These are phyloP conservation scores for Metopolophium dirhodum DNA, from an alignment of 1,140 invertebrate species.

Conservation along the genomic window DNA sequence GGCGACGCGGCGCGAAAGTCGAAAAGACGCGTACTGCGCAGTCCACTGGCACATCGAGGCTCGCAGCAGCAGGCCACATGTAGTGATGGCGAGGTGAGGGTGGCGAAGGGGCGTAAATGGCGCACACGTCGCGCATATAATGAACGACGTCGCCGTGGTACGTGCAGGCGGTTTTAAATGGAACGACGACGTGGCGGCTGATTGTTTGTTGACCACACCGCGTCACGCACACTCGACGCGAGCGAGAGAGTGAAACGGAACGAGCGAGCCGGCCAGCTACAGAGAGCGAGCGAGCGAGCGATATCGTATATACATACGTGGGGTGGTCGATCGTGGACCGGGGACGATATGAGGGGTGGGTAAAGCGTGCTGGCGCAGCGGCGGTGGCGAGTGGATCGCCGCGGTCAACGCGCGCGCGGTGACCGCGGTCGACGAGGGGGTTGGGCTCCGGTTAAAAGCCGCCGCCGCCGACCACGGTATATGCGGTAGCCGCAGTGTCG, in stretches of 20 bases:
- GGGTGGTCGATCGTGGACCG: background rate
- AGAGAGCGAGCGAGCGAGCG: background rate
- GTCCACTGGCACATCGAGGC: too few relatives aligned
- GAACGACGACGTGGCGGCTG: background rate
- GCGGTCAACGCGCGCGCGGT: background rate
- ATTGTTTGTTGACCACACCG: conserved; percentile 26
- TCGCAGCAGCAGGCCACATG: too few relatives aligned
- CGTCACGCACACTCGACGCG: background rate
- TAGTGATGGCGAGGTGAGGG: too few relatives aligned
- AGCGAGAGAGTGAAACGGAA: too few relatives aligned
- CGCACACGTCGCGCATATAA: background rate
- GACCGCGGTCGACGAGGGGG: background rate
- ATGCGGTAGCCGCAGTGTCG: background rate
- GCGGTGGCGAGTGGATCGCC: background rate
- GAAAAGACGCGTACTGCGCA: too few relatives aligned
- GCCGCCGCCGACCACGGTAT: background rate
- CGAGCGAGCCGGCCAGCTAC: too few relatives aligned
- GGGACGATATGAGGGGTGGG: background rate
- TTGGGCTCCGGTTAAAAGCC: conserved; percentile 41
- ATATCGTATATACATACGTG: background rate
- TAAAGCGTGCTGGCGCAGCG: too few relatives aligned
- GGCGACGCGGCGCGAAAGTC: too few relatives aligned
- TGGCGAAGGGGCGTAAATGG: background rate
- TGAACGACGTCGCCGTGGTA: background rate
- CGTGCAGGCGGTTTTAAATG: background rate